A percentile compares a stretch with the other conserved stretches of the same genome.
phyloP scores from a whole-genome alignment of 2,113 vertebrate species.

The Guaruba guarouba region DNA sequence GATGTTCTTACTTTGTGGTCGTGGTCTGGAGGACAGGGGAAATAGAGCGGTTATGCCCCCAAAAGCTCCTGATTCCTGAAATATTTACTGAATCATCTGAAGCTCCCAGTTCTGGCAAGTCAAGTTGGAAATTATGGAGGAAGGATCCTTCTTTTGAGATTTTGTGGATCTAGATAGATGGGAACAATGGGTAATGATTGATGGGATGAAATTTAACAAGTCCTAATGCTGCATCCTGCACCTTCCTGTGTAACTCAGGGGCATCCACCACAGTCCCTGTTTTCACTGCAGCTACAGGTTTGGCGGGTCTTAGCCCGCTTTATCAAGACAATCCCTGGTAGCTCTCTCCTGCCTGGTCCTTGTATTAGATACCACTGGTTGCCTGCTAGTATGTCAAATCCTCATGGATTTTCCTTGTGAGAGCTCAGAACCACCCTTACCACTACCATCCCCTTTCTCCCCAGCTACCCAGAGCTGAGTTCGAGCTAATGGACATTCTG shows the following conservation, averaged over 20 bases:
- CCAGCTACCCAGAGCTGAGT: background rate
- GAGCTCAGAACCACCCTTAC: background rate
- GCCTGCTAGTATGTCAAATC: background rate
- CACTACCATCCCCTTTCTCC: background rate
- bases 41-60: background rate
- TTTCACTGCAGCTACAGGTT: background rate
- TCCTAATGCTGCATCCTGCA: background rate
- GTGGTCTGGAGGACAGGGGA: background rate
- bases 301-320: background rate
- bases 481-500: background rate
- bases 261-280: background rate
- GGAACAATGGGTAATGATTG: background rate
- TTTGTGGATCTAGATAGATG: background rate
- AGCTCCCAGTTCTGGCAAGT: background rate
- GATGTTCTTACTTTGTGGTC: background rate
- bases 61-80: background rate
- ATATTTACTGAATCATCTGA: background rate
- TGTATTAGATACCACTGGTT: background rate
- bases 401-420: background rate
- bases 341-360: accelerated
- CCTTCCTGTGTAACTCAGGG: background rate
- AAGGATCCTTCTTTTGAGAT: background rate
- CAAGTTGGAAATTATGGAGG: background rate
- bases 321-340: background rate
- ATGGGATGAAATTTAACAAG: background rate